These are phyloP conservation scores for Phenacoccus solenopsis DNA, from an alignment of 1,140 invertebrate genomes.

Conservation along the genomic window DNA sequence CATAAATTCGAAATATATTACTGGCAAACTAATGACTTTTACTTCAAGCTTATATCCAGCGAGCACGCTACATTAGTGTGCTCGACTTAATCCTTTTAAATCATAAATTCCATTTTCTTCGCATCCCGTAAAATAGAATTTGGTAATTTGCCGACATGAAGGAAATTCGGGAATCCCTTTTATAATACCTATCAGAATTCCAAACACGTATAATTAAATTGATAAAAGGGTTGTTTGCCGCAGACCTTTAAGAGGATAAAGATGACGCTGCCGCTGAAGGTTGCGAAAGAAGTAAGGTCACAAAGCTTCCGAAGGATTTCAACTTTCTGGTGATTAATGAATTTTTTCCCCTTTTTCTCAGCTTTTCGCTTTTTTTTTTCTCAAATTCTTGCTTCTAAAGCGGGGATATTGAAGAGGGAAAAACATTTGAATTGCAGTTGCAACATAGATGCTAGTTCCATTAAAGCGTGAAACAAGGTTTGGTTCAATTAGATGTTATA, in stretches of 20 bases:
- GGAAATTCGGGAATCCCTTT: constrained; percentile 1
- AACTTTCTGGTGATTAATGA: not conserved
- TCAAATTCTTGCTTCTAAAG: not conserved
- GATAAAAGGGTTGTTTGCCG: not conserved
- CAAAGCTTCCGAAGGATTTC: not conserved
- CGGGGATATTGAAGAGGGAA: too few relatives aligned
- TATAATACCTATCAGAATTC: not conserved
- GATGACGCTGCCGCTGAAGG: not conserved
- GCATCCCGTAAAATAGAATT: not conserved
- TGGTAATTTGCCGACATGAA: constrained; percentile 1
- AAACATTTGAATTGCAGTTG: too few relatives aligned
- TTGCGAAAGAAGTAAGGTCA: not conserved
- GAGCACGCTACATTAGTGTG: not conserved
- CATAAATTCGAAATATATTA: not conserved
- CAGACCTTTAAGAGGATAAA: not conserved
- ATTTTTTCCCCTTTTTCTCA: not conserved
- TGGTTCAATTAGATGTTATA: too few relatives aligned
- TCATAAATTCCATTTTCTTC: constrained; percentile 3
- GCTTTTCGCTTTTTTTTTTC: not conserved
- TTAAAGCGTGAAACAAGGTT: too few relatives aligned
- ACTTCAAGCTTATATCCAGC: not conserved
- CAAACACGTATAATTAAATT: constrained; percentile 3
- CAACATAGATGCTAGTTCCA: too few relatives aligned
- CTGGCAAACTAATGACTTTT: not conserved
- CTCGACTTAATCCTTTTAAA: constrained; percentile 2